Evolutionary conservation across 2,888 invertebrate genomes (phyloP).

Genomic region (Petrophora chlorosata): DNA sequence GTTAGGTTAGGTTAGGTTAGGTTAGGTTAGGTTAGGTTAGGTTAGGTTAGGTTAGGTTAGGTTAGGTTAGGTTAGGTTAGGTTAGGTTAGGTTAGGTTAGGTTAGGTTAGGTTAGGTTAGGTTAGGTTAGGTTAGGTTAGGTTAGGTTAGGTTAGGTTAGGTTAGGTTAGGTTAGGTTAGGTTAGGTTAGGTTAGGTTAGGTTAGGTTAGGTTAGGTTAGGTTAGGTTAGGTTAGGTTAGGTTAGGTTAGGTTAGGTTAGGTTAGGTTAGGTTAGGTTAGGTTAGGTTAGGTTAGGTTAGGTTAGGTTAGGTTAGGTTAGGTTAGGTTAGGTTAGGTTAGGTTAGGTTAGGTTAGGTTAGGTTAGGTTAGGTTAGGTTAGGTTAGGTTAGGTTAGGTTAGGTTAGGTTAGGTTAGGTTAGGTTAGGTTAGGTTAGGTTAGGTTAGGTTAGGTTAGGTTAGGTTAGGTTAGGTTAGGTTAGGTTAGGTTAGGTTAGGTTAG

Average conservation of each 20-base stretch:
- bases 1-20: background rate
- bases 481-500: too few relatives aligned
- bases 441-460: too few relatives aligned
- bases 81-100: background rate
- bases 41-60: background rate
- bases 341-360: too few relatives aligned
- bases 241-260: background rate
- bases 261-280: slow-evolving; percentile 35
- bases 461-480: too few relatives aligned
- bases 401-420: too few relatives aligned
- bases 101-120: background rate
- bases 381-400: too few relatives aligned
- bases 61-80: background rate
- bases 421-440: too few relatives aligned
- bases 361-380: too few relatives aligned
- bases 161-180: background rate
- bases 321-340: slow-evolving; percentile 3
- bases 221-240: background rate
- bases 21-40: background rate
- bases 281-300: slow-evolving; percentile 10
- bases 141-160: background rate
- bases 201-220: background rate
- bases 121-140: background rate
- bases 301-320: slow-evolving; percentile 2
- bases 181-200: background rate